These are phyloP conservation scores for Tholera decimalis DNA, from an alignment of 2,888 invertebrate genomes.

Conservation along the genomic window DNA sequence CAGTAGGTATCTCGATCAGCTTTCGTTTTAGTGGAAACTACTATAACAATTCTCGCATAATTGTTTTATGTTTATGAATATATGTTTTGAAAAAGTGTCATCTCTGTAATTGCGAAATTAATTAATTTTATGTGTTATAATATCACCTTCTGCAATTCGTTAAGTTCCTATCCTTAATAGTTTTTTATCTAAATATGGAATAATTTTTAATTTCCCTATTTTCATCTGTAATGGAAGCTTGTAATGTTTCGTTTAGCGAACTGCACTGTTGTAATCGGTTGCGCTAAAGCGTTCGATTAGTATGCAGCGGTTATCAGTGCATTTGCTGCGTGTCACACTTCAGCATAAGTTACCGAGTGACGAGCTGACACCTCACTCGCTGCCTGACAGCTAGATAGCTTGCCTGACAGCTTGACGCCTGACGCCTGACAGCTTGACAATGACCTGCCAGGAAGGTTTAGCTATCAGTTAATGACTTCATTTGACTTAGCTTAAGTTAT, in stretches of 20 bases:
- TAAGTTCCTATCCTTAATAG: neutral
- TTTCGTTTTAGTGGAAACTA: neutral
- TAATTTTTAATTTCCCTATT: conserved; percentile 17
- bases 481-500: conserved; percentile 4
- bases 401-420: conserved; percentile 20
- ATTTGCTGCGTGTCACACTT: conserved; percentile 56
- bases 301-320: conserved; percentile 56
- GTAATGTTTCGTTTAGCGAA: neutral
- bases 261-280: conserved; percentile 14
- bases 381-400: conserved; percentile 27
- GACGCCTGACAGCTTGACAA: conserved; percentile 21
- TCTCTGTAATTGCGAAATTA: neutral
- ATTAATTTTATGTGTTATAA: neutral
- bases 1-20: neutral
- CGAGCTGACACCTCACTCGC: conserved; percentile 20
- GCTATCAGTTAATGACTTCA: conserved; percentile 11
- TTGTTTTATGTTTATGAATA: neutral
- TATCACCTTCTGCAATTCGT: neutral
- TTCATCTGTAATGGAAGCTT: conserved; percentile 7
- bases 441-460: conserved; percentile 10
- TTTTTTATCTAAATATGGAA: neutral
- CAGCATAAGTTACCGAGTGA: conserved; percentile 57
- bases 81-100: neutral
- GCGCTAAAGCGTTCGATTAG: conserved; percentile 32
- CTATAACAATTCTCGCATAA: neutral